phyloP scores from a whole-genome alignment of 2,113 vertebrate genomes.

The Cinclus cinclus region DNA sequence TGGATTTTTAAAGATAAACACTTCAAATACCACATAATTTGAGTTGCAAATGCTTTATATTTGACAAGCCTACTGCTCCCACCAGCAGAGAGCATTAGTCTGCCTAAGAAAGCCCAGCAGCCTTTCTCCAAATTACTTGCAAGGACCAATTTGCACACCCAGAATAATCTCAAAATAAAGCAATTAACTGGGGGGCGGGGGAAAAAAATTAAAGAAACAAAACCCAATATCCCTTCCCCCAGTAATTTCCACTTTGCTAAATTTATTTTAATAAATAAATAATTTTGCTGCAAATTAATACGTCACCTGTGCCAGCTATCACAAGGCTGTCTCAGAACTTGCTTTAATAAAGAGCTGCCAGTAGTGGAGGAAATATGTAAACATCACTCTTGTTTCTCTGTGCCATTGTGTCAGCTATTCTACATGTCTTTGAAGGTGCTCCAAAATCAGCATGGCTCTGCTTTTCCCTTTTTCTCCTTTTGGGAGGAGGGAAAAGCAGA shows the following conservation, averaged over 20 bases:
- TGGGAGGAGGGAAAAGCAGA: slow-evolving; percentile 17
- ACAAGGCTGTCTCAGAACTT: slow-evolving; percentile 11
- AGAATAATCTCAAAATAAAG: slow-evolving; percentile 29
- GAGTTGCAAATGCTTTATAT: neutral
- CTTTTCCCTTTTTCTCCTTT: slow-evolving; percentile 38
- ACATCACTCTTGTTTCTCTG: slow-evolving; percentile 28
- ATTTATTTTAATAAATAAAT: neutral
- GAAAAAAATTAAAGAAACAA: neutral
- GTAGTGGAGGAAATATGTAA: slow-evolving; percentile 40
- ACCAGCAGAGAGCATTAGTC: neutral
- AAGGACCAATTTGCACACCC: slow-evolving; percentile 1
- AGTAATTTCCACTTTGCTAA: neutral
- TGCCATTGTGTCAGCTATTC: slow-evolving; percentile 55
- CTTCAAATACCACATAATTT: neutral
- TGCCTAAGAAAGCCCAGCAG: slow-evolving; percentile 16
- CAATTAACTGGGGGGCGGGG: neutral
- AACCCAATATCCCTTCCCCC: neutral
- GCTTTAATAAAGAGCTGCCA: slow-evolving; percentile 48
- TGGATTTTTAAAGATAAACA: neutral
- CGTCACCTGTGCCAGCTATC: slow-evolving; percentile 2
- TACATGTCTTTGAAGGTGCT: slow-evolving; percentile 49
- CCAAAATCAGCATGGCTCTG: slow-evolving; percentile 54
- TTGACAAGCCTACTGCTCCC: neutral
- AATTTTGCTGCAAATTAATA: neutral
- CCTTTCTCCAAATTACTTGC: neutral